Evolutionary conservation across 2,888 invertebrate genomes (phyloP).

Genomic region (Ptilodon capucinus): DNA sequence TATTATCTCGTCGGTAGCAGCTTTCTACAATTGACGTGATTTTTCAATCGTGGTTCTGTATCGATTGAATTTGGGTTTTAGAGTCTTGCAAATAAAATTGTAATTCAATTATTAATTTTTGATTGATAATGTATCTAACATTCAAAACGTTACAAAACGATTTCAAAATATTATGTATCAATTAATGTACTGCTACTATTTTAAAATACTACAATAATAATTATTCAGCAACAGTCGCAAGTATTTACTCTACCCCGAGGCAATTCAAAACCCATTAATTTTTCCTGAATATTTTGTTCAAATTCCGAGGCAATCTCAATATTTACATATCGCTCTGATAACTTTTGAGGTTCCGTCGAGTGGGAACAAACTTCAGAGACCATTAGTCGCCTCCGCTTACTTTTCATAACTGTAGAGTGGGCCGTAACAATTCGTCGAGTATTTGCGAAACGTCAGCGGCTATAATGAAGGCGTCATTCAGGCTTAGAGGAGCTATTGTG

Average conservation of each 20-base stretch:
- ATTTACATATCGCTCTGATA: constrained; percentile 40
- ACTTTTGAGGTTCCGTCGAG: constrained; percentile 21
- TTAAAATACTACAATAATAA: background rate
- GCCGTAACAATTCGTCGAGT: constrained; percentile 57
- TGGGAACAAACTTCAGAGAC: constrained; percentile 33
- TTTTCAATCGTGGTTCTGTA: constrained; percentile 4
- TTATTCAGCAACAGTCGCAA: background rate
- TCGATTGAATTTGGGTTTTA: too few relatives aligned
- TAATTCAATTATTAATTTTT: too few relatives aligned
- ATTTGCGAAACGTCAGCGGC: constrained; percentile 63
- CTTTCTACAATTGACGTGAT: constrained; percentile 10
- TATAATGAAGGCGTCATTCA: constrained; percentile 73
- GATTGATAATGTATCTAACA: too few relatives aligned
- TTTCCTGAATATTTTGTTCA: constrained; percentile 28
- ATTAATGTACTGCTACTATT: background rate
- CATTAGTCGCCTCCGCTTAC: constrained; percentile 36
- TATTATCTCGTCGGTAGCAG: constrained; percentile 16
- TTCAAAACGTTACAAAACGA: too few relatives aligned
- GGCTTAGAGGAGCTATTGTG: constrained; percentile 60
- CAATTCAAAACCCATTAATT: constrained; percentile 15
- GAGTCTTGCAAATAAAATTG: too few relatives aligned
- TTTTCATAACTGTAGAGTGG: constrained; percentile 40
- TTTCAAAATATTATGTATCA: too few relatives aligned
- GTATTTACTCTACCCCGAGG: background rate
- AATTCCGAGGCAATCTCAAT: constrained; percentile 33